Evolutionary conservation across 2,888 invertebrate species (phyloP), one percentile per base, ranked within the genome.

Genomic region (Drosophila neonasuta): DNA sequence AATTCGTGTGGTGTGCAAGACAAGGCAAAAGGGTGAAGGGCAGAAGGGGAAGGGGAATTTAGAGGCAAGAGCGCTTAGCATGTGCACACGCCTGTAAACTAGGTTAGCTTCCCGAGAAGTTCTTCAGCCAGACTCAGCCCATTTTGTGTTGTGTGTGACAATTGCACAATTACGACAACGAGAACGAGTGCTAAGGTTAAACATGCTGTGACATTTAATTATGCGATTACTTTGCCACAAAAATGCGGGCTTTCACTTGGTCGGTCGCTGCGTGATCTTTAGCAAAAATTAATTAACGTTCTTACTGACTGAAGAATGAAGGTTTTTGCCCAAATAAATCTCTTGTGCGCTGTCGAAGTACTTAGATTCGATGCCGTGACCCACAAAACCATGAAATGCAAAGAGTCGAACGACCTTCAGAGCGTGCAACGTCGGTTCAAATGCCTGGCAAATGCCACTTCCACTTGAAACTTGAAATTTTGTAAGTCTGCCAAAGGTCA

Each of bases 391-490:
- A 59, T 70, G 71, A 70, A 78, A 79, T 81, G 46, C 77, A 55
- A 63, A 83, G 34, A 15, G 13, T 6, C 74, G 68, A 78, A 69
- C 78, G 87, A 85, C 81, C 81, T 81, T 87, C 87, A 68, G 30
- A 50, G 51, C 29, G 61, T 50, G 59, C 50, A 64, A 87, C 71
- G 87, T 0, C 20, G 20, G 85, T 64, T 85, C 87, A 87, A 57
- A 77, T 63, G 59, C 52, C 70, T 66, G 54, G 34, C 79, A 60
- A 63, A 64, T 63, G 65, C 56, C 64, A 75, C 85, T 79, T 78
- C 75, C 78, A 63, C 76, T 70, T 81, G 59, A 80, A 76, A 59
- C 36, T 41, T 46, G 36, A 57, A 54, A 55, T 57, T 79, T 74
- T 70, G 59, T 60, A 67, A 72, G 68, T 24, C 64, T 15, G 58